phyloP scores from a whole-genome alignment of 2,113 vertebrate species.

The Dicentrarchus labrax region DNA sequence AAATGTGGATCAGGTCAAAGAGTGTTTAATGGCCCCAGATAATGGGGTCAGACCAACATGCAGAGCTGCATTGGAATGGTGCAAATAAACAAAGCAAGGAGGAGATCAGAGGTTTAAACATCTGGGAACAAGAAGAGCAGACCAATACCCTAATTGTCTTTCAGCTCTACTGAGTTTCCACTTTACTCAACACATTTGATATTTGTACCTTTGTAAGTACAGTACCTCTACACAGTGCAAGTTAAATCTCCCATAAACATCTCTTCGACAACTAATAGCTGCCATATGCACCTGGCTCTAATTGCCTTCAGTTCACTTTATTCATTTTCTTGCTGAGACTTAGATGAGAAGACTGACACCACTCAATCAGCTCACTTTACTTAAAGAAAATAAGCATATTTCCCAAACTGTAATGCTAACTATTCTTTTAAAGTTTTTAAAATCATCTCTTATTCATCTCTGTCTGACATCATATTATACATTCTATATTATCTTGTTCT shows the following conservation, averaged over 20 bases:
- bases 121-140: constrained; percentile 19
- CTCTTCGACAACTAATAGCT: too few species aligned
- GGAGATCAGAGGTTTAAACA: constrained; percentile 26
- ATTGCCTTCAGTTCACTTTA: not conserved
- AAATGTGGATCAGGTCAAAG: constrained; percentile 17
- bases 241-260: too few species aligned
- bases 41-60: constrained; percentile 42
- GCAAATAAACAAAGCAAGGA: constrained; percentile 45
- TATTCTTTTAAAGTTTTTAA: too few species aligned
- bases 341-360: not conserved
- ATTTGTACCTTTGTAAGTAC: not conserved
- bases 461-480: too few species aligned
- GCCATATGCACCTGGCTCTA: too few species aligned
- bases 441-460: too few species aligned
- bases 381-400: too few species aligned
- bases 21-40: constrained; percentile 27
- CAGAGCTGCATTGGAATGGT: constrained; percentile 41
- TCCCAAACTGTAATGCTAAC: too few species aligned
- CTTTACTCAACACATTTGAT: constrained; percentile 7
- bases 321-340: not conserved
- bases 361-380: too few species aligned
- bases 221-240: not conserved
- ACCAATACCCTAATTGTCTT: constrained; percentile 26
- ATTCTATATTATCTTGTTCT: not conserved
- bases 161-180: constrained; percentile 19